Conservation (phyloP, 2,797 vertebrate genomes). For the Lateolabrax maculatus region DNA sequence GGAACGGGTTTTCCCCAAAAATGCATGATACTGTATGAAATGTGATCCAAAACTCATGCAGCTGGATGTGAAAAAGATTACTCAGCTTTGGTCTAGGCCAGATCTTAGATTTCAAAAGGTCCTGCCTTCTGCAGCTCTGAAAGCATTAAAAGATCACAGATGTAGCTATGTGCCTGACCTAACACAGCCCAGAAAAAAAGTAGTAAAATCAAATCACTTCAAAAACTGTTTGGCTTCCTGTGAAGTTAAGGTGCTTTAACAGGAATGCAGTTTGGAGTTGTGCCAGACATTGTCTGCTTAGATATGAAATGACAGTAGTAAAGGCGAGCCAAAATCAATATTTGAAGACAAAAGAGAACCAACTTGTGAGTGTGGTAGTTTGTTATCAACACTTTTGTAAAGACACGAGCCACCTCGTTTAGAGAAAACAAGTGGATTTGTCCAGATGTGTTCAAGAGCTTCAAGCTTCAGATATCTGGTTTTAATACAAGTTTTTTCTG, state of each 20-base stretch:
- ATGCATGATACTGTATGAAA: neutral
- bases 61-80: too few species aligned
- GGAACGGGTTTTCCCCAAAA: neutral
- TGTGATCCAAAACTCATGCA: constrained; percentile 1
- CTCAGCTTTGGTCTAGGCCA: neutral
- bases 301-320: constrained; percentile 1
- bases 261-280: constrained; percentile 22
- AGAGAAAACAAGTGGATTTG: neutral
- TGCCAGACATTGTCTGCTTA: constrained; percentile 16
- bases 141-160: neutral
- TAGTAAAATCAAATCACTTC: neutral
- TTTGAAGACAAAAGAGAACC: constrained; percentile 12
- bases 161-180: neutral
- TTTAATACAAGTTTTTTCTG: constrained; percentile 15
- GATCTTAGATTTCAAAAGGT: constrained; percentile 9
- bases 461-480: neutral
- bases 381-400: neutral
- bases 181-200: neutral
- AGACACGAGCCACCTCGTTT: neutral
- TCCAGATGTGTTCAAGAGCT: constrained; percentile 1
- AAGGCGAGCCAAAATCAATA: constrained; percentile 16
- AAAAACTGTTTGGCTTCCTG: constrained; percentile 11
- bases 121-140: neutral
- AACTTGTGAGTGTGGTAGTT: neutral
- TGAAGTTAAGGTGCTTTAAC: neutral